Evolutionary conservation across 2,113 vertebrate genomes (phyloP).

Genomic region (Thalassoma bifasciatum): DNA sequence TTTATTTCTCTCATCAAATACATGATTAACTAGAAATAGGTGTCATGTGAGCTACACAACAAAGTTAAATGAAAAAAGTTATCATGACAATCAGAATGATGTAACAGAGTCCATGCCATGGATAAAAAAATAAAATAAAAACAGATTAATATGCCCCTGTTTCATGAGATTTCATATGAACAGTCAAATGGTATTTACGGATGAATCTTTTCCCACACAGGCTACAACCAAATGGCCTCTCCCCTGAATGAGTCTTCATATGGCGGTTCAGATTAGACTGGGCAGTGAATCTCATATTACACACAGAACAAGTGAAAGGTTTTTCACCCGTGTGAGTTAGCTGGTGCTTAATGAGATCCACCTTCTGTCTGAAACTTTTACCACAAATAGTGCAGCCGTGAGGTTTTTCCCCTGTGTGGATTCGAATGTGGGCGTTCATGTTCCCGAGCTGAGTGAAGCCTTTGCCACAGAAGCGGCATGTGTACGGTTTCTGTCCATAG

Average conservation of each 20-base stretch:
- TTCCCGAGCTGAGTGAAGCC: constrained; percentile 57
- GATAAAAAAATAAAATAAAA: no score
- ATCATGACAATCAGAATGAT: no score
- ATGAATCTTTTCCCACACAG: constrained; percentile 53
- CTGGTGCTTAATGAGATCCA: constrained; percentile 49
- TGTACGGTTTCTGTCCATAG: constrained; percentile 54
- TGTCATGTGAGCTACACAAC: no score
- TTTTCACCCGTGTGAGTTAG: constrained; percentile 60
- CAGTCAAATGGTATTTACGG: constrained; percentile 46
- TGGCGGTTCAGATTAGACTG: constrained; percentile 59
- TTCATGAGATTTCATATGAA: constrained; percentile 48
- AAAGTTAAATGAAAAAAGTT: no score
- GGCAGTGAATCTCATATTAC: constrained; percentile 52
- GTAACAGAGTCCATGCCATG: no score
- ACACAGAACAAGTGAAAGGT: constrained; percentile 45
- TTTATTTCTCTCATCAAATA: no score
- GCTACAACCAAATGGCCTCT: constrained; percentile 39
- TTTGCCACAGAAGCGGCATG: constrained; percentile 39
- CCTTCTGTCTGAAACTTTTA: constrained; percentile 55
- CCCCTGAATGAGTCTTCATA: constrained; percentile 61
- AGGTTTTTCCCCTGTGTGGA: constrained; percentile 61
- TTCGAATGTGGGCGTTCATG: constrained; percentile 57
- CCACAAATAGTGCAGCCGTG: constrained; percentile 45
- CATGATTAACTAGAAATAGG: no score
- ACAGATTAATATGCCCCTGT: constrained; percentile 3